phyloP scores from a whole-genome alignment of 2,888 invertebrate species.

The Taenaris catops region DNA sequence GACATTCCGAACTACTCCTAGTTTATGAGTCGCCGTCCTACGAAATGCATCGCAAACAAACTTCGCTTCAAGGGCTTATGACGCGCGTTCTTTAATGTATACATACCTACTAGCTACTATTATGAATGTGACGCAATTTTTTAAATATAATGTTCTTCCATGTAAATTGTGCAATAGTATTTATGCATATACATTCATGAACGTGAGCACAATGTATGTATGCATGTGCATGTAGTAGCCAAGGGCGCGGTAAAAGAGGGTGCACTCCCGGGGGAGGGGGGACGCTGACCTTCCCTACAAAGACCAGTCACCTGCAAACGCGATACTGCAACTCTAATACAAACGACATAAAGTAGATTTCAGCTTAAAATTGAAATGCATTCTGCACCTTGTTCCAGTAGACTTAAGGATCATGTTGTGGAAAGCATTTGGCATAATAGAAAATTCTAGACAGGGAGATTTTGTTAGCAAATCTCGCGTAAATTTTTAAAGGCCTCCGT shows the following conservation, averaged over 20 bases:
- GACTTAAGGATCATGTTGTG: constrained; percentile 5
- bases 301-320: neutral
- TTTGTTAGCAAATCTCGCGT: constrained; percentile 8
- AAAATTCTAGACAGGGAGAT: constrained; percentile 3
- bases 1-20: no score
- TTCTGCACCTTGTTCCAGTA: constrained; percentile 3
- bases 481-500: constrained; percentile 10
- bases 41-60: no score
- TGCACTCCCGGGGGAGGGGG: constrained; percentile 35
- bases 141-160: no score
- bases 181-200: no score
- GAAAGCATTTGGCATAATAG: neutral
- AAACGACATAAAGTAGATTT: neutral
- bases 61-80: no score
- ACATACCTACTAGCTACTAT: no score
- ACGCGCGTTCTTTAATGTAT: no score
- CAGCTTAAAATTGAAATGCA: neutral
- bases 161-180: no score
- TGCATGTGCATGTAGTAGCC: no score
- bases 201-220: no score
- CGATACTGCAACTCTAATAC: neutral
- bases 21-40: no score
- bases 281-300: constrained; percentile 18
- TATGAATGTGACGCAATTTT: no score
- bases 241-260: constrained; percentile 47